Evolutionary conservation across 2,888 invertebrate species (phyloP).

Genomic region (Drosophila greeni): DNA sequence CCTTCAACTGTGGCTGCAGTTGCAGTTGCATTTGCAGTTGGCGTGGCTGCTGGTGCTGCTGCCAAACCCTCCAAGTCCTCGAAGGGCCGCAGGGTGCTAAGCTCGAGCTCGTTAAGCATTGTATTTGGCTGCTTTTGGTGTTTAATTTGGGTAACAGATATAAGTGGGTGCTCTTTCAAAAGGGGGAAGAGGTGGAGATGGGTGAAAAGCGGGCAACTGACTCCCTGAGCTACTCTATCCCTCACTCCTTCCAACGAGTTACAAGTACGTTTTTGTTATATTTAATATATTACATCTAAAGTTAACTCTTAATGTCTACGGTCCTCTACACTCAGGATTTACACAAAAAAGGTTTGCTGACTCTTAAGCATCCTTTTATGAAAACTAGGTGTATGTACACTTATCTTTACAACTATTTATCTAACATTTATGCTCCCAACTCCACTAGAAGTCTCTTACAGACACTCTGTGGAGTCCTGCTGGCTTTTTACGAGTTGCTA

Average conservation of each 20-base stretch:
- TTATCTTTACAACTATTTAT: slow-evolving; percentile 25
- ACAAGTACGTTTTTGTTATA: neutral
- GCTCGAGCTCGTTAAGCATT: slow-evolving; percentile 51
- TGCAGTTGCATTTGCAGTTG: slow-evolving; percentile 12
- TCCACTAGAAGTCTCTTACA: slow-evolving; percentile 23
- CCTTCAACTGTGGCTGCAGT: neutral
- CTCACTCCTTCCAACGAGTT: neutral
- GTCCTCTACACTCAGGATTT: slow-evolving; percentile 7
- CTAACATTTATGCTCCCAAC: slow-evolving; percentile 30
- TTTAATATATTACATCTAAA: neutral
- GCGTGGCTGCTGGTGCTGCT: slow-evolving; percentile 29
- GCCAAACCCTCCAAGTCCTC: slow-evolving; percentile 52
- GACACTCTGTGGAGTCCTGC: slow-evolving; percentile 12
- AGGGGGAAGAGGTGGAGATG: neutral
- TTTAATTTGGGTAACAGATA: slow-evolving; percentile 31
- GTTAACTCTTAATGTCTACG: slow-evolving; percentile 1
- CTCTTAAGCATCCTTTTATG: neutral
- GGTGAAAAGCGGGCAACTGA: neutral
- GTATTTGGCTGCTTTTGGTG: slow-evolving; percentile 52
- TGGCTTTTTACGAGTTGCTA: slow-evolving; percentile 22
- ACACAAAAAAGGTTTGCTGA: slow-evolving; percentile 1
- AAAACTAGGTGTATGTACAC: slow-evolving; percentile 25
- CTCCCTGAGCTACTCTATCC: slow-evolving; percentile 15
- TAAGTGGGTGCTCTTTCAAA: slow-evolving; percentile 13
- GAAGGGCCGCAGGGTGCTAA: slow-evolving; percentile 50